phyloP scores from a whole-genome alignment of 2,888 invertebrate species.

The Aphidius colemani region DNA sequence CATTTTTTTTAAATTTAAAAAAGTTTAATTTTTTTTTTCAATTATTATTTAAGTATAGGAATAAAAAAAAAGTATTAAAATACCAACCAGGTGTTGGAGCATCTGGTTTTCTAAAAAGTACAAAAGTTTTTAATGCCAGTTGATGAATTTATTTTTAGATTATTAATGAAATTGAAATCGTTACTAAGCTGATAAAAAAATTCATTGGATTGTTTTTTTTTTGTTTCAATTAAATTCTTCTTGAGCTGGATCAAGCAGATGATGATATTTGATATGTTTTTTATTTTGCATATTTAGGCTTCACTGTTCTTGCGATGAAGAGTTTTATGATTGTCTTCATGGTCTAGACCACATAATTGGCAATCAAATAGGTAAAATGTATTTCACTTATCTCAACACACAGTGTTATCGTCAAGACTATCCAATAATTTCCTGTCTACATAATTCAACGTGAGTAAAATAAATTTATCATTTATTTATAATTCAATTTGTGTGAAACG shows the following conservation, averaged over 20 bases:
- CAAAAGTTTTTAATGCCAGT: too few relatives aligned
- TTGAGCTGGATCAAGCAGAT: conserved; percentile 2
- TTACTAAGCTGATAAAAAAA: not conserved
- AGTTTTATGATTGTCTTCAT: conserved; percentile 62
- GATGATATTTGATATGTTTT: conserved; percentile 22
- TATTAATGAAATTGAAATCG: not conserved
- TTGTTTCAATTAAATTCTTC: not conserved
- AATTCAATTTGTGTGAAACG: too few relatives aligned
- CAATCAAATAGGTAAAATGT: conserved; percentile 58
- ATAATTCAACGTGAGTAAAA: conserved; percentile 63
- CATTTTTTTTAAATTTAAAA: too few relatives aligned
- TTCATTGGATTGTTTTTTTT: not conserved
- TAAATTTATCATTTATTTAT: too few relatives aligned
- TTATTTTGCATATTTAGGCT: conserved; percentile 48
- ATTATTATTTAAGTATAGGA: too few relatives aligned
- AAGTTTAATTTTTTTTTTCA: too few relatives aligned
- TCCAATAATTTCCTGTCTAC: conserved; percentile 63
- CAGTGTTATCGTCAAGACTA: conserved; percentile 67
- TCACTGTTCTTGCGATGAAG: conserved; percentile 63
- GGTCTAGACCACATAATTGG: conserved; percentile 44
- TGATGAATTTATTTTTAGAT: not conserved
- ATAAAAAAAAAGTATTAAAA: too few relatives aligned
- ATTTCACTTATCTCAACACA: conserved; percentile 64
- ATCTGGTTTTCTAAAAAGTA: too few relatives aligned
- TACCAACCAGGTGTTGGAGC: too few relatives aligned